Evolutionary conservation across 2,888 invertebrate genomes (phyloP).

Genomic region (Helleia helle): DNA sequence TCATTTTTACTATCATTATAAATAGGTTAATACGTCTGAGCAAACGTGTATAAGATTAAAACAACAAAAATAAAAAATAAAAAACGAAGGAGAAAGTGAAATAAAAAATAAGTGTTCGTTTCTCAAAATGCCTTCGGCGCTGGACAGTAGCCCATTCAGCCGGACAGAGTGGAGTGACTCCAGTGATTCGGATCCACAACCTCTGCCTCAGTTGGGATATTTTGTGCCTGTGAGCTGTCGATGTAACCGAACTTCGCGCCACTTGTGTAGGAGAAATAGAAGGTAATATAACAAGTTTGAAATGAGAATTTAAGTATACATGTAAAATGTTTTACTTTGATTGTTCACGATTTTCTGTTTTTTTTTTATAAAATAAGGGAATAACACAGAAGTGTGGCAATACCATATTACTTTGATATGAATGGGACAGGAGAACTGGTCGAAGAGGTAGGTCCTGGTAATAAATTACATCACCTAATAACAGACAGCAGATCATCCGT

Average conservation of each 20-base stretch:
- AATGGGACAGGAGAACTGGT: no score
- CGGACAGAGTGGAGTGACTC: slow-evolving; percentile 67
- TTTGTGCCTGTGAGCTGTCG: slow-evolving; percentile 73
- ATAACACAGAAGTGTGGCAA: no score
- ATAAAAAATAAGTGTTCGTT: slow-evolving; percentile 6
- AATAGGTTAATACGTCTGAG: slow-evolving; percentile 30
- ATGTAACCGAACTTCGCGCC: slow-evolving; percentile 49
- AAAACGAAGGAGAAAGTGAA: slow-evolving; percentile 6
- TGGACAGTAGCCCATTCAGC: slow-evolving; percentile 52
- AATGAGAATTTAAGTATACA: no score
- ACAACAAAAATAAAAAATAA: not conserved
- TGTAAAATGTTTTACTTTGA: no score
- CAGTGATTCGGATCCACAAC: slow-evolving; percentile 55
- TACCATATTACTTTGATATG: no score
- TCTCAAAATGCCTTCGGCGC: slow-evolving; percentile 48
- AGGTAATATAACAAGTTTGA: no score
- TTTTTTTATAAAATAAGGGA: no score
- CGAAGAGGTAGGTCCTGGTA: no score
- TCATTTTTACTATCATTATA: slow-evolving; percentile 32
- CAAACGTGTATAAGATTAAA: slow-evolving; percentile 2
- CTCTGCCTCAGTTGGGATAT: slow-evolving; percentile 73
- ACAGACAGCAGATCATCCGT: no score
- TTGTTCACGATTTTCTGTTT: no score
- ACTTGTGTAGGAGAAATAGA: slow-evolving; percentile 64
- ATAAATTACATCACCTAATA: no score